phyloP scores from a whole-genome alignment of 2,888 invertebrate species.

The Nebria brevicollis region DNA sequence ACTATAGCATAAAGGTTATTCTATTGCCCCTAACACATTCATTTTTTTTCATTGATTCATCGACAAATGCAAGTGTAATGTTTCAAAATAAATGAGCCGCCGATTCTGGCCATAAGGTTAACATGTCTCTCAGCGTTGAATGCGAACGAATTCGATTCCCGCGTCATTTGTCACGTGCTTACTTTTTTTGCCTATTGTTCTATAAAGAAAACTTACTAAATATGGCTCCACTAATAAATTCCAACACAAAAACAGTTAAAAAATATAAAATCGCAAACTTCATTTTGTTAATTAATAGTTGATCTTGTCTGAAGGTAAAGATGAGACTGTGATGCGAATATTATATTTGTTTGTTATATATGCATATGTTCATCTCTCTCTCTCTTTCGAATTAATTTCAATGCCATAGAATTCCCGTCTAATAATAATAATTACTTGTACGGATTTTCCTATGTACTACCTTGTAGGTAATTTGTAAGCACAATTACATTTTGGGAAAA shows the following conservation, averaged over 20 bases:
- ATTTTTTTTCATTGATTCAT: too few relatives aligned
- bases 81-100: too few relatives aligned
- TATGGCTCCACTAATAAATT: not conserved
- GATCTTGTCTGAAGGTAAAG: not conserved
- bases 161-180: too few relatives aligned
- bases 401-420: not conserved
- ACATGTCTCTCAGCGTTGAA: too few relatives aligned
- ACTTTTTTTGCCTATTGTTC: too few relatives aligned
- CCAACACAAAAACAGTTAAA: not conserved
- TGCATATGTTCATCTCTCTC: not conserved
- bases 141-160: too few relatives aligned
- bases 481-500: not conserved
- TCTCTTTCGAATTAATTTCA: not conserved
- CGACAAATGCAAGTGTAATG: too few relatives aligned
- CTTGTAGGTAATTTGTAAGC: not conserved
- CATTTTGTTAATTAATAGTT: not conserved
- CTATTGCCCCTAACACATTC: too few relatives aligned
- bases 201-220: not conserved
- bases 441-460: not conserved
- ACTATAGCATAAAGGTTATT: too few relatives aligned
- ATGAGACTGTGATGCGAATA: not conserved
- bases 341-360: not conserved
- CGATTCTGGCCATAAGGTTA: too few relatives aligned
- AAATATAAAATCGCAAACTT: not conserved
- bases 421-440: not conserved